Conservation (phyloP, 2,113 vertebrate genomes). For the Colaptes auratus region DNA sequence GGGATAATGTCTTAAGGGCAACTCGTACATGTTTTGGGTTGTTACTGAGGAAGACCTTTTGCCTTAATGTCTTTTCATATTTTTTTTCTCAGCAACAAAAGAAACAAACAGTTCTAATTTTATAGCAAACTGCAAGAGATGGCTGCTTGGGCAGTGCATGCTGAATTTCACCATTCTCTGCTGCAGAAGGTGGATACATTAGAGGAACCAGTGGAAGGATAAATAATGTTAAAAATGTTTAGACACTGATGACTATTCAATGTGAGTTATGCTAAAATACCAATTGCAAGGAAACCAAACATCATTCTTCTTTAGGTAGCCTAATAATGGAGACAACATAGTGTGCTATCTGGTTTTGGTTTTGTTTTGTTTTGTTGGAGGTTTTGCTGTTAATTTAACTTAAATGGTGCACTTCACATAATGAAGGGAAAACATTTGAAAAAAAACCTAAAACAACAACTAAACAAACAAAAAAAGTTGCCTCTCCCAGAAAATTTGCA, state of each 20-base stretch:
- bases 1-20: neutral
- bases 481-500: neutral
- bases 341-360: neutral
- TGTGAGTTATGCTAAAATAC: neutral
- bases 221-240: neutral
- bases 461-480: neutral
- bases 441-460: neutral
- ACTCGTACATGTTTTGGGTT: neutral
- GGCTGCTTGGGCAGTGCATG: neutral
- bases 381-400: conserved; percentile 1
- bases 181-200: neutral
- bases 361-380: neutral
- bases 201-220: neutral
- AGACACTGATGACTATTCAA: neutral
- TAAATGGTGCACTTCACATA: neutral
- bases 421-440: neutral
- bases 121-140: neutral
- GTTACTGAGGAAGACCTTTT: neutral
- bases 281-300: neutral
- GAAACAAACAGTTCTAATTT: neutral
- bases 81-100: neutral
- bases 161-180: neutral
- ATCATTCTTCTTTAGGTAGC: neutral
- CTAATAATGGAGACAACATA: neutral
- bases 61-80: neutral